Evolutionary conservation across 2,888 invertebrate species (phyloP).

Genomic region (Balanococcus diminutus): DNA sequence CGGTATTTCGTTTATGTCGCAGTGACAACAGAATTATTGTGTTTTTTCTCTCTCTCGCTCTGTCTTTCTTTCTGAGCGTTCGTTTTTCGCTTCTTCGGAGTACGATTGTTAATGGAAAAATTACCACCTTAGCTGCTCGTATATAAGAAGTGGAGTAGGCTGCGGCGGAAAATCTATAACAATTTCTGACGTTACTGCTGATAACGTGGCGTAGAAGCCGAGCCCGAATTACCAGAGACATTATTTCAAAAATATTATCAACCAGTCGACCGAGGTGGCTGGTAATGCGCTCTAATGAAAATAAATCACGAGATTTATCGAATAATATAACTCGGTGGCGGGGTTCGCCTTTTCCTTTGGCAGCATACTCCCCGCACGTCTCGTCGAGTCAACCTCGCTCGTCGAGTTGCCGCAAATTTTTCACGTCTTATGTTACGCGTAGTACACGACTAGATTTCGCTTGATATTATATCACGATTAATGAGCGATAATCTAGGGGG

Average conservation of each 20-base stretch:
- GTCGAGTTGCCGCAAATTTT: background rate
- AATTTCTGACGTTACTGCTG: too few species aligned
- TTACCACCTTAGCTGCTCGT: too few species aligned
- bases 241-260: background rate
- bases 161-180: background rate
- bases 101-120: background rate
- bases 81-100: background rate
- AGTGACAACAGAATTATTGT: background rate
- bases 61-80: background rate
- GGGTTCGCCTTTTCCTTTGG: background rate
- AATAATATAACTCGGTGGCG: background rate
- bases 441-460: background rate
- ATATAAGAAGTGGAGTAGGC: background rate
- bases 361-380: background rate
- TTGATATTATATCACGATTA: background rate
- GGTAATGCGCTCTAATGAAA: background rate
- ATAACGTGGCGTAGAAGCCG: too few species aligned
- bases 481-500: background rate
- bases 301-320: constrained; percentile 3
- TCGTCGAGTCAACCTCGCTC: too few species aligned
- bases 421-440: background rate
- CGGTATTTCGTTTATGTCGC: background rate
- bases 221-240: background rate
- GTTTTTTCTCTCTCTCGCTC: background rate
- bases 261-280: background rate